Evolutionary conservation across 2,888 invertebrate genomes (phyloP), one percentile per base, ranked within the genome.

Genomic region (Napeogenes inachia): DNA sequence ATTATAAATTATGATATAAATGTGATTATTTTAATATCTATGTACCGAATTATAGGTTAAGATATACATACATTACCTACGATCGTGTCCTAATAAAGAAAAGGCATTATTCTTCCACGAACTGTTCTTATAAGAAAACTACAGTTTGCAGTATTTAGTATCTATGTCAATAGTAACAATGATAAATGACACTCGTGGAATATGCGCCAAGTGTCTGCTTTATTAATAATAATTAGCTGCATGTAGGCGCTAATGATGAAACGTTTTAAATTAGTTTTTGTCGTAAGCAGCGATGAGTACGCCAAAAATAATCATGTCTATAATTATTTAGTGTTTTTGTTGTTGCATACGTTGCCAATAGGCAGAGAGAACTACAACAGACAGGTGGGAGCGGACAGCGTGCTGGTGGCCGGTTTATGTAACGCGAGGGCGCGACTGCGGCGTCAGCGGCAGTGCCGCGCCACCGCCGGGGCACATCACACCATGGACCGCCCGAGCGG

Each of bases 251-350:
- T 56, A 57, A 63, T 57, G 54, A 60, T 59, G 54, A 77, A 79
- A 73, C 75, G 71, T 63, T 75, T 77, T 75, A 80, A 82, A 84
- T 84, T 80, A 79, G 76, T 78, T 73, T 73, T 69, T 77, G 72
- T 76, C 68, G 68, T 70, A 68, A 65, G 76, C 73, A 65, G 76
- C 73, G 80, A 79, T 71, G 79, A 81, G 80, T 80, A 76, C 73
- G 74, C 76, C 80, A 71, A 75, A 86, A 87, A 87, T 88, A 87
- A 79, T 71, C 64, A 56, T 76, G 76, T 85, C 88, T 89, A 88
- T 87, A 86, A 89, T 87, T 86, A 85, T 87, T 87, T 79, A 81
- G 77, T 89, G 85, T 88, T 89, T 82, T 89, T 88, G 87, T 89
- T 85, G 79, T 75, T 78, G 85, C 82, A 84, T 75, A 77, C 76